A percentile compares a stretch with the other conserved stretches of the same genome.
These are phyloP conservation scores for Typhlichthys eigenmanni DNA, from an alignment of 2,797 vertebrate species.

Conservation along the genomic window DNA sequence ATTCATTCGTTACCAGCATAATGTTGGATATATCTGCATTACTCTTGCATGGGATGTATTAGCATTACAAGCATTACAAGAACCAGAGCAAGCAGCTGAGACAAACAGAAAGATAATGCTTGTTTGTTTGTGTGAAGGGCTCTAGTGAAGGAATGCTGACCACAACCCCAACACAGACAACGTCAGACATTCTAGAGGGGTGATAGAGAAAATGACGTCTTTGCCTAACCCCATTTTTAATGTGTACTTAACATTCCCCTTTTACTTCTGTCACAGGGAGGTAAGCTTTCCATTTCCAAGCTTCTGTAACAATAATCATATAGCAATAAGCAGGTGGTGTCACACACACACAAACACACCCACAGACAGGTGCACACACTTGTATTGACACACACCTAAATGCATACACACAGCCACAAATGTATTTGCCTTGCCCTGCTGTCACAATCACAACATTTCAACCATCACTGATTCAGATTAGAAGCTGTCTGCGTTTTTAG, in stretches of 20 bases:
- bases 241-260: constrained; percentile 71
- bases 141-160: constrained; percentile 54
- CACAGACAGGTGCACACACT: constrained; percentile 28
- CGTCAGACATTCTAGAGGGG: constrained; percentile 63
- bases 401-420: constrained; percentile 39
- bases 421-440: constrained; percentile 70
- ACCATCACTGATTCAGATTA: constrained; percentile 75
- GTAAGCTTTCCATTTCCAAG: constrained; percentile 69
- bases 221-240: constrained; percentile 69
- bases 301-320: constrained; percentile 78
- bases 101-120: constrained; percentile 65
- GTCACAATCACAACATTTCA: constrained; percentile 73
- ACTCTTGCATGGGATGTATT: constrained; percentile 69
- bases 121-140: constrained; percentile 67
- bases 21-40: constrained; percentile 57
- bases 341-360: constrained; percentile 43
- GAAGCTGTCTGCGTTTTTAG: constrained; percentile 66
- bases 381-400: constrained; percentile 13
- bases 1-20: constrained; percentile 81
- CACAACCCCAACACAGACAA: constrained; percentile 50
- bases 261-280: constrained; percentile 73
- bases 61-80: constrained; percentile 47
- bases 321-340: constrained; percentile 71
- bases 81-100: constrained; percentile 60
- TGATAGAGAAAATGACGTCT: constrained; percentile 68